Conservation (phyloP, 2,888 invertebrate genomes). For the Heliconius ethilla region DNA sequence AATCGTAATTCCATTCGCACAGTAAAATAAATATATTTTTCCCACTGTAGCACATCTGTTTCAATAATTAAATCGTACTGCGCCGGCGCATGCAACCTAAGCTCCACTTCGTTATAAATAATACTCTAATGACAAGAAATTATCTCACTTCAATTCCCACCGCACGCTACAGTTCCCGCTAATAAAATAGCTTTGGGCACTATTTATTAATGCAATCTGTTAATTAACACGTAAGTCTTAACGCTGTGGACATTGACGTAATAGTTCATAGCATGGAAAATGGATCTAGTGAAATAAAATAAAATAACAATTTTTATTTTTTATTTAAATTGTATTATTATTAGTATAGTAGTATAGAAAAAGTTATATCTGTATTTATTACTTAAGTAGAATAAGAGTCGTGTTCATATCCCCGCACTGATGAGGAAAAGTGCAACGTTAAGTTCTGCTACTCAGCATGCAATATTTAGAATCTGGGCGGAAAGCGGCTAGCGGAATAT, state of each 20-base stretch:
- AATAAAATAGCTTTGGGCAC: conserved; percentile 59
- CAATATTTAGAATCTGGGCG: no score
- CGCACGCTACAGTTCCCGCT: conserved; percentile 65
- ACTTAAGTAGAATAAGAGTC: no score
- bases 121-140: conserved; percentile 80
- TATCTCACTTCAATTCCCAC: conserved; percentile 70
- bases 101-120: conserved; percentile 75
- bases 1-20: conserved; percentile 13
- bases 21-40: conserved; percentile 20
- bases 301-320: no score
- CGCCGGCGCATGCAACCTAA: conserved; percentile 45
- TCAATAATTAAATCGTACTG: conserved; percentile 36
- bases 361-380: no score
- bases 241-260: neutral
- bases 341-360: no score
- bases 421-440: no score
- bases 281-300: no score
- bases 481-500: no score
- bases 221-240: conserved; percentile 41
- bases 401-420: no score
- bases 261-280: neutral
- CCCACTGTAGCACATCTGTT: conserved; percentile 42
- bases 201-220: conserved; percentile 55
- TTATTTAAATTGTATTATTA: no score
- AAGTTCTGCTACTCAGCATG: no score